These are phyloP conservation scores for Himantopus leucocephalus DNA, from an alignment of 2,113 vertebrate species.

Conservation along the genomic window DNA sequence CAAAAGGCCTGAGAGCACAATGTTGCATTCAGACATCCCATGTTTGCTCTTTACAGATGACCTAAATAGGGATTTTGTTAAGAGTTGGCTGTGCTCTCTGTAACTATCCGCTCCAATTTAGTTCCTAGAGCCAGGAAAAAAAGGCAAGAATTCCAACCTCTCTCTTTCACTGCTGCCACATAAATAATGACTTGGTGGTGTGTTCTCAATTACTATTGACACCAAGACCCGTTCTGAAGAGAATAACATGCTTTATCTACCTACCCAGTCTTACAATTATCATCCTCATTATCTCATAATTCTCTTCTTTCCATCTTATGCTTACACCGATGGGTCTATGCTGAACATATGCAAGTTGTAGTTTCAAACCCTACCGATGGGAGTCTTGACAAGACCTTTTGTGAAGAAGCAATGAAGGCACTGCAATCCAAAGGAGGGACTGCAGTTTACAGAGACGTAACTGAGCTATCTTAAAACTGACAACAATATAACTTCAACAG, in stretches of 20 bases:
- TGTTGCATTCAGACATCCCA: not conserved
- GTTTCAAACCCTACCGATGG: not conserved
- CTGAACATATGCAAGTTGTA: not conserved
- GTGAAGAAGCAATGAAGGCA: not conserved
- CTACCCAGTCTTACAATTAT: not conserved
- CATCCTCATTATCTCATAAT: not conserved
- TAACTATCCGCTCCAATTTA: not conserved
- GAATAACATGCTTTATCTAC: not conserved
- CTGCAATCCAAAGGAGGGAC: not conserved
- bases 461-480: not conserved
- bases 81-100: slow-evolving; percentile 1
- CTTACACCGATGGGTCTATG: not conserved
- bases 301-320: not conserved
- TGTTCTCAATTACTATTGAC: not conserved
- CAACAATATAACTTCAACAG: not conserved
- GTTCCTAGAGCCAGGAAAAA: not conserved
- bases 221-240: not conserved
- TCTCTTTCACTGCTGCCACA: not conserved
- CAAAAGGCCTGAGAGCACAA: not conserved
- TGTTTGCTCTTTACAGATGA: not conserved
- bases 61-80: slow-evolving; percentile 37
- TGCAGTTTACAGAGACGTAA: not conserved
- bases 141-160: not conserved
- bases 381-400: not conserved
- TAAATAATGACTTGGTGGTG: not conserved